A percentile compares a stretch with the other conserved stretches of the same genome.
phyloP scores from a whole-genome alignment of 2,113 vertebrate genomes.

The Odocoileus virginianus region DNA sequence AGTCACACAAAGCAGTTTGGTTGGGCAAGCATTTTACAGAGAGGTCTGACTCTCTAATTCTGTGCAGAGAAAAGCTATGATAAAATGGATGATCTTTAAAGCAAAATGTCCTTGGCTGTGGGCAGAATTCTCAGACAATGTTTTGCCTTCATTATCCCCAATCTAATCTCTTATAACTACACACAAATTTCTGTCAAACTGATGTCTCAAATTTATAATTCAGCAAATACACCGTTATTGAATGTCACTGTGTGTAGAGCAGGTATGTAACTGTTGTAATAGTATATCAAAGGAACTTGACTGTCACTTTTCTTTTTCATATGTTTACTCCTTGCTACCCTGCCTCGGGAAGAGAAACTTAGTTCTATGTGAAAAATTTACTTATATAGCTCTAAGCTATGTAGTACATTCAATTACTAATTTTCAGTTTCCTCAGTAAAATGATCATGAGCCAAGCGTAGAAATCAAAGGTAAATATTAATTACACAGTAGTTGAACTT shows the following conservation, averaged over 20 bases:
- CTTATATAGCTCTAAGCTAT: conserved; percentile 25
- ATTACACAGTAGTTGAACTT: conserved; percentile 42
- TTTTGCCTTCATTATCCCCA: neutral
- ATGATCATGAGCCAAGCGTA: conserved; percentile 5
- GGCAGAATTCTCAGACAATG: neutral
- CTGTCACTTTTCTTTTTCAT: neutral
- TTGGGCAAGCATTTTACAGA: neutral
- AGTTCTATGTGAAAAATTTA: neutral
- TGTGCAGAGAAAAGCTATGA: neutral
- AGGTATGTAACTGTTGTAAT: neutral
- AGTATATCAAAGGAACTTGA: neutral
- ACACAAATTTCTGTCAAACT: conserved; percentile 3
- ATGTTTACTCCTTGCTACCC: neutral
- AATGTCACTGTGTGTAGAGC: neutral
- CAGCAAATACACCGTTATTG: neutral
- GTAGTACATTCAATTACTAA: conserved; percentile 37
- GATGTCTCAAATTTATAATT: conserved; percentile 27
- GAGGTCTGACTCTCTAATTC: neutral
- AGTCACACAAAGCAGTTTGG: neutral
- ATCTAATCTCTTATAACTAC: neutral
- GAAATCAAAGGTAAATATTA: conserved; percentile 59
- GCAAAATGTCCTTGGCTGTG: neutral
- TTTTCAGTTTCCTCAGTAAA: conserved; percentile 44
- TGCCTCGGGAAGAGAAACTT: neutral
- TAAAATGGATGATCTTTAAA: neutral